A percentile compares a stretch with the other conserved stretches of the same genome.
phyloP scores from a whole-genome alignment of 2,797 vertebrate genomes.

The Tokudaia tokunoshimensis region DNA sequence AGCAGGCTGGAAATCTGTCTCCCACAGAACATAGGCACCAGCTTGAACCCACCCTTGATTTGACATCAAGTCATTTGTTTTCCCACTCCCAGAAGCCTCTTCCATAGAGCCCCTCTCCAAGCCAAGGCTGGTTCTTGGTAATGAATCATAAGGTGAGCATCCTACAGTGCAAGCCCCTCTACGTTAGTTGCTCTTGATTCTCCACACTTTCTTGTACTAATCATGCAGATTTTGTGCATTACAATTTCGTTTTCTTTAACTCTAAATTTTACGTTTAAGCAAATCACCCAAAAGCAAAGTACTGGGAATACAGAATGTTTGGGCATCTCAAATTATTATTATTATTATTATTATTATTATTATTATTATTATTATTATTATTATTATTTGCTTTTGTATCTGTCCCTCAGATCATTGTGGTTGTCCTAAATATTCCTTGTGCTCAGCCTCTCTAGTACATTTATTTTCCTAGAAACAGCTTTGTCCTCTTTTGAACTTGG shows the following conservation, averaged over 20 bases:
- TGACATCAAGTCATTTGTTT: background rate
- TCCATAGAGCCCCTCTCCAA: background rate
- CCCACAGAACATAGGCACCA: no score
- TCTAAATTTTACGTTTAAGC: conserved; percentile 3
- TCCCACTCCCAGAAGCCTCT: background rate
- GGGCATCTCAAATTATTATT: background rate
- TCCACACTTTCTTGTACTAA: background rate
- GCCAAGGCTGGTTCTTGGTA: background rate
- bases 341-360: no score
- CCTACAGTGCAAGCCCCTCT: no score
- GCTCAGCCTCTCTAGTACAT: background rate
- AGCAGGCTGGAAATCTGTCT: background rate
- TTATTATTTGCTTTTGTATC: background rate
- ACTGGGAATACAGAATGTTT: background rate
- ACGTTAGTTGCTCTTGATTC: rapidly evolving
- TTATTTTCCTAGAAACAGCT: background rate
- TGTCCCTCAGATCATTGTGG: background rate
- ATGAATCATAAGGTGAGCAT: background rate
- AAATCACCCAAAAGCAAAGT: background rate
- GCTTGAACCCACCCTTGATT: background rate
- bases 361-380: no score
- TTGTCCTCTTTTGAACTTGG: background rate
- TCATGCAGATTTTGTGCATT: background rate
- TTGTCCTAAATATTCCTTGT: background rate
- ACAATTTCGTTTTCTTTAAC: background rate